Evolutionary conservation across 1,140 invertebrate species (phyloP).

Genomic region (Schlechtendalia chinensis): DNA sequence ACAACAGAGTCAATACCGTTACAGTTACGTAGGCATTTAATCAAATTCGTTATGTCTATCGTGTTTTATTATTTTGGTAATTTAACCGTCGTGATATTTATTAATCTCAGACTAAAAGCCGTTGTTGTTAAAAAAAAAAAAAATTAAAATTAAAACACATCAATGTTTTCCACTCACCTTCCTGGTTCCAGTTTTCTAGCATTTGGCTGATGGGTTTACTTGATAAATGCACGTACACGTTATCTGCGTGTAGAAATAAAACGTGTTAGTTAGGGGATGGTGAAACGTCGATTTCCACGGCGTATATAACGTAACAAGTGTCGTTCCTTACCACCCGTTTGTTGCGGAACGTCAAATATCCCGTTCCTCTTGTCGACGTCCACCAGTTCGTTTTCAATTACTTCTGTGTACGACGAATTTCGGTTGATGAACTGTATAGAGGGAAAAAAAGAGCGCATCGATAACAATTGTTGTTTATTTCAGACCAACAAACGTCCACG

Average conservation of each 20-base stretch:
- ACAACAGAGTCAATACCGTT: too few relatives aligned
- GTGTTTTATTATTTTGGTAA: too few relatives aligned
- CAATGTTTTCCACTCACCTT: background rate
- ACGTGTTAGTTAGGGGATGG: background rate
- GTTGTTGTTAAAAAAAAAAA: too few relatives aligned
- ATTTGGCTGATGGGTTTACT: slow-evolving; percentile 41
- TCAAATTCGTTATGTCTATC: too few relatives aligned
- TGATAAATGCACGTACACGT: slow-evolving; percentile 28
- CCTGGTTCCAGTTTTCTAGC: slow-evolving; percentile 39
- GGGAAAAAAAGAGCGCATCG: background rate
- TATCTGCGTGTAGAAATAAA: slow-evolving; percentile 1
- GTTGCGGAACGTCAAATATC: slow-evolving; percentile 21
- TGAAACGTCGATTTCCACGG: too few relatives aligned
- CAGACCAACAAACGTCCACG: background rate
- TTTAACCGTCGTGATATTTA: too few relatives aligned
- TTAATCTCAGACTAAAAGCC: too few relatives aligned
- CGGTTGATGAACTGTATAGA: slow-evolving; percentile 22
- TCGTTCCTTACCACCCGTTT: slow-evolving; percentile 20
- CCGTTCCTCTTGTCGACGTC: slow-evolving; percentile 19
- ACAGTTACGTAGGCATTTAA: too few relatives aligned
- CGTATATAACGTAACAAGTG: background rate
- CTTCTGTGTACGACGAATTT: background rate
- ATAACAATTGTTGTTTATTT: background rate
- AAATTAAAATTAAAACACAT: too few relatives aligned
- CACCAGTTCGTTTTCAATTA: slow-evolving; percentile 2